These are phyloP conservation scores for Perithous albicinctus DNA, from an alignment of 2,888 invertebrate species.

Conservation along the genomic window DNA sequence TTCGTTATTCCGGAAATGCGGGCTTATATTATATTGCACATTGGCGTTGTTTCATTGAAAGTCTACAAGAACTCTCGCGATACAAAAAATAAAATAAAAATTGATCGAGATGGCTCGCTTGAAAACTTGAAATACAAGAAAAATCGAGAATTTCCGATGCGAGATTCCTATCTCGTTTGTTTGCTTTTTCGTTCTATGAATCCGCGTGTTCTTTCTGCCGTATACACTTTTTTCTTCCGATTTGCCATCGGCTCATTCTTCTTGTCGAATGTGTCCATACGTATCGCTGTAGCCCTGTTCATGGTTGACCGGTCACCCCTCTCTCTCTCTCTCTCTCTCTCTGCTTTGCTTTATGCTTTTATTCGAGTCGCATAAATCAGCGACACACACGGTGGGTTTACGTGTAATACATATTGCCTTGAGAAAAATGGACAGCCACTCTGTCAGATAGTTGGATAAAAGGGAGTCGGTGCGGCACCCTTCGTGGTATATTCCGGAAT, in stretches of 20 bases:
- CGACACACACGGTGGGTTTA: constrained; percentile 1
- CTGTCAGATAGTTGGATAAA: constrained; percentile 11
- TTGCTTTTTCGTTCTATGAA: neutral
- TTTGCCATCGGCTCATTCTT: constrained; percentile 22
- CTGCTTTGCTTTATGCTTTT: no score
- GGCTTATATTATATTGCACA: no score
- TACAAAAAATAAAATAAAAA: no score
- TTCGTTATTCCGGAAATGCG: no score
- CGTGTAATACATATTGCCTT: constrained; percentile 1
- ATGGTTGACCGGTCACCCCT: constrained; percentile 18
- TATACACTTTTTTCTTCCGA: neutral
- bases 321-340: no score
- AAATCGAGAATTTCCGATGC: neutral
- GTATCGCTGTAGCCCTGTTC: neutral
- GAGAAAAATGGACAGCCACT: constrained; percentile 17
- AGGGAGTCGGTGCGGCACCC: neutral
- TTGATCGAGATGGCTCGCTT: no score
- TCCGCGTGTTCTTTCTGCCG: neutral
- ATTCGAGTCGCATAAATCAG: constrained; percentile 27
- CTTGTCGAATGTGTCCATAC: constrained; percentile 18
- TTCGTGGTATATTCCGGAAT: neutral
- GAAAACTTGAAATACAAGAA: neutral
- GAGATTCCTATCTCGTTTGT: constrained; percentile 1
- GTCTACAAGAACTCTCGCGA: no score
- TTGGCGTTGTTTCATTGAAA: no score